Conservation (phyloP, 2,113 vertebrate genomes). For the Cyanoliseus patagonus region DNA sequence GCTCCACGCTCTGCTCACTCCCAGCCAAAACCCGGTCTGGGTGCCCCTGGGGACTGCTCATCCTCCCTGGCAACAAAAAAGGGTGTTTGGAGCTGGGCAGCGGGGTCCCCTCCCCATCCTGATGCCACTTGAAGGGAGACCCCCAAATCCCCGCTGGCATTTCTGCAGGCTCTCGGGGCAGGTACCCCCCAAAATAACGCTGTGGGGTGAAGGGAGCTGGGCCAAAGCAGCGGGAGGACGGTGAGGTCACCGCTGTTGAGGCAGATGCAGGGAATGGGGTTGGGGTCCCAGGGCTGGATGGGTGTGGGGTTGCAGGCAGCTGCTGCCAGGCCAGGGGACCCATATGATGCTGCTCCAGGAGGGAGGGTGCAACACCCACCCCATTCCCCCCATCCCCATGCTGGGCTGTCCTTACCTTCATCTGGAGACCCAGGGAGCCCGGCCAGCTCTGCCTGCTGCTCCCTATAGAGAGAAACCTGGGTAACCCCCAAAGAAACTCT, state of each 20-base stretch:
- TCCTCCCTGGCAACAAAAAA: constrained; percentile 7
- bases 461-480: not conserved
- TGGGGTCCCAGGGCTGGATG: not conserved
- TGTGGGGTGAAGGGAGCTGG: not conserved
- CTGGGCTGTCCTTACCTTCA: constrained; percentile 24
- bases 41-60: not conserved
- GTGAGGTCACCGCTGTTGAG: not conserved
- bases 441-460: constrained; percentile 11
- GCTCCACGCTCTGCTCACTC: not conserved
- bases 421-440: not conserved
- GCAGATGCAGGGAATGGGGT: not conserved
- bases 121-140: not conserved
- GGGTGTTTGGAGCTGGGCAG: not conserved
- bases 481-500: not conserved
- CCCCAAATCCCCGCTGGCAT: rapidly evolving
- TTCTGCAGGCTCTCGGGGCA: not conserved
- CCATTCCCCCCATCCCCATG: not conserved
- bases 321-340: not conserved
- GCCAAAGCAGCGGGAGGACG: not conserved
- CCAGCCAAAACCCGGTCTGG: not conserved
- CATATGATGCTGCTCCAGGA: not conserved
- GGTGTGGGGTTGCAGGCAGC: not conserved
- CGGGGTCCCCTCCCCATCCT: not conserved
- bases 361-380: not conserved
- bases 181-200: not conserved